Evolutionary conservation across 2,797 vertebrate genomes (phyloP).

Genomic region (Sebastes glaucus): DNA sequence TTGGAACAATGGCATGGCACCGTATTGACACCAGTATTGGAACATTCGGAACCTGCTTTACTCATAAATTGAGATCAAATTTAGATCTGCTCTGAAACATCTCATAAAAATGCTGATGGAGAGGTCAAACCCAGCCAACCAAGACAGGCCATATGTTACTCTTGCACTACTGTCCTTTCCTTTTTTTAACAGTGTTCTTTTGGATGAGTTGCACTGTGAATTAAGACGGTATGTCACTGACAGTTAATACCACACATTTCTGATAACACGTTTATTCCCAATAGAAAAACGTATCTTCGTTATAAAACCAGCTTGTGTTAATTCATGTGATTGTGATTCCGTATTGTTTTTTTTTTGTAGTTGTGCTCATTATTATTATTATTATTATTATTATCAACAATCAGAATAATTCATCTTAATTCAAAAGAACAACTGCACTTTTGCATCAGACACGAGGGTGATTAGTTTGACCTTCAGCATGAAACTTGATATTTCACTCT

Average conservation of each 20-base stretch:
- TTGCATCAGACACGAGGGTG: conserved; percentile 23
- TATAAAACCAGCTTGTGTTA: background rate
- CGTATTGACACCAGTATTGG: too few species aligned
- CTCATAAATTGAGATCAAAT: background rate
- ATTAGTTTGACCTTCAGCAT: conserved; percentile 57
- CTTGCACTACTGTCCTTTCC: conserved; percentile 19
- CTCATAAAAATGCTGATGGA: background rate
- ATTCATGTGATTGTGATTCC: background rate
- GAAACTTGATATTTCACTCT: conserved; percentile 43
- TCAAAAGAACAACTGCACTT: conserved; percentile 10
- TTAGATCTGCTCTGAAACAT: background rate
- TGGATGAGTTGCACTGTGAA: conserved; percentile 17
- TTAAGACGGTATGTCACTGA: background rate
- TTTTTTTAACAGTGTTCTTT: conserved; percentile 32
- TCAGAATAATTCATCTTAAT: conserved; percentile 19
- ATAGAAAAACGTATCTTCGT: background rate
- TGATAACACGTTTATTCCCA: background rate
- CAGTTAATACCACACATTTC: background rate
- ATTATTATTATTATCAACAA: conserved; percentile 1
- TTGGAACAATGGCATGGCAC: background rate
- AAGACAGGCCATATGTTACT: conserved; percentile 38
- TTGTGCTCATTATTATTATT: background rate
- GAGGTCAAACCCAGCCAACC: conserved; percentile 22
- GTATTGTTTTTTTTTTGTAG: background rate
- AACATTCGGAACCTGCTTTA: background rate